These are phyloP conservation scores for Neodiprion pinetum DNA, from an alignment of 1,140 invertebrate species.

Conservation along the genomic window DNA sequence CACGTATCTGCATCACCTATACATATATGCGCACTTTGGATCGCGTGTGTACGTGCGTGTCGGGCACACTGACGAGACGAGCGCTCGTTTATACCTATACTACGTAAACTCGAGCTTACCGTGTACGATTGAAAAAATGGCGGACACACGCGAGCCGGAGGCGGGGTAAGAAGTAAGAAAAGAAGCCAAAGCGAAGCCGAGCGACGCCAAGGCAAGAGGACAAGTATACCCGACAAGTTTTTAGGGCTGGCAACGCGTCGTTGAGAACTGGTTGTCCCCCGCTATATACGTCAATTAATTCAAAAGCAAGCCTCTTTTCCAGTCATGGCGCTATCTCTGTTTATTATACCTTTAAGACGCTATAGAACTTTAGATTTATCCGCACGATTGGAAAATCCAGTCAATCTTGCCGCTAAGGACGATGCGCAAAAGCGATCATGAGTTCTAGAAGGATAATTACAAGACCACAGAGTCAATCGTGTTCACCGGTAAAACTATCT, in stretches of 20 bases:
- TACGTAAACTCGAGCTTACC: too few species aligned
- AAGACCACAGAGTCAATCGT: too few species aligned
- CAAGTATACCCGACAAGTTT: neutral
- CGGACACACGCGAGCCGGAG: constrained; percentile 1
- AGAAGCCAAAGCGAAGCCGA: constrained; percentile 4
- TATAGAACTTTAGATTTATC: neutral
- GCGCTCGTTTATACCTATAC: too few species aligned
- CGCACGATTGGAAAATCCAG: neutral
- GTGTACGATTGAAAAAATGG: neutral
- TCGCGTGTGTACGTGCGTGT: too few species aligned
- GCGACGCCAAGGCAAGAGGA: constrained; percentile 1
- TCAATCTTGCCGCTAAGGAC: too few species aligned
- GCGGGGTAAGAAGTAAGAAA: neutral
- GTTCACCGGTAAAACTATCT: too few species aligned
- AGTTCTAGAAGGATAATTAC: too few species aligned
- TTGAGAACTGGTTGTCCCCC: neutral
- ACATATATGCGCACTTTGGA: too few species aligned
- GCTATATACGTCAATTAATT: neutral
- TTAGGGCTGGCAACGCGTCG: neutral
- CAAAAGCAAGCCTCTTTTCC: neutral
- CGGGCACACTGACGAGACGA: too few species aligned
- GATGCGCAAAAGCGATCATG: too few species aligned
- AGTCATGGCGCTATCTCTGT: neutral
- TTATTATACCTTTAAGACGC: neutral
- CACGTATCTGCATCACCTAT: too few species aligned